Evolutionary conservation across 1,140 invertebrate species (phyloP).

Genomic region (Octopus bimaculoides): DNA sequence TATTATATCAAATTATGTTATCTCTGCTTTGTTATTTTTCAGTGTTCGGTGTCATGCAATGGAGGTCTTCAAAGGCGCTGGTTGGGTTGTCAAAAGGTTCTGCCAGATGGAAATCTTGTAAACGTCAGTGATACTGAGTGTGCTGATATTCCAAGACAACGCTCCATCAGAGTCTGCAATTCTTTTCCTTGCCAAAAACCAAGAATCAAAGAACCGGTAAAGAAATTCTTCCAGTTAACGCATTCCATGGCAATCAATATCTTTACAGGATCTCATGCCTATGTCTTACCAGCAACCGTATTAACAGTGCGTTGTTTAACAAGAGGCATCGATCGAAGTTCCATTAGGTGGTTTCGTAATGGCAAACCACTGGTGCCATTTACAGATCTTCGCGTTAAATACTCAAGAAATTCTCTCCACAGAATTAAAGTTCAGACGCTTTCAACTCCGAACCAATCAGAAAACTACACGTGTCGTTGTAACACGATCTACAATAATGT

Average conservation of each 20-base stretch:
- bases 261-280: conserved; percentile 32
- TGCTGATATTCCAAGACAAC: conserved; percentile 23
- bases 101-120: conserved; percentile 21
- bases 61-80: conserved; percentile 65
- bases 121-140: conserved; percentile 31
- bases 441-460: conserved; percentile 20
- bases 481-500: conserved; percentile 12
- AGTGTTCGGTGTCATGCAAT: conserved; percentile 72
- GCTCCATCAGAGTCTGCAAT: conserved; percentile 26
- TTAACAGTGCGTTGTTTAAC: conserved; percentile 36
- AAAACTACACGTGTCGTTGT: conserved; percentile 37
- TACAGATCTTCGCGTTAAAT: conserved; percentile 24
- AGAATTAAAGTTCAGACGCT: conserved; percentile 24
- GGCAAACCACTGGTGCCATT: conserved; percentile 19
- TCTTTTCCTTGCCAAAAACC: conserved; percentile 28
- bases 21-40: conserved; percentile 14
- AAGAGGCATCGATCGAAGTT: conserved; percentile 27
- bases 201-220: conserved; percentile 27
- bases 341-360: conserved; percentile 36
- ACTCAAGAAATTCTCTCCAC: conserved; percentile 20
- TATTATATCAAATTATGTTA: neutral
- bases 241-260: conserved; percentile 32
- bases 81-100: conserved; percentile 78
- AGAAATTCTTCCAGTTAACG: conserved; percentile 40
- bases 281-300: conserved; percentile 36